phyloP scores from a whole-genome alignment of 2,113 vertebrate genomes.

The Aphyosemion australe region DNA sequence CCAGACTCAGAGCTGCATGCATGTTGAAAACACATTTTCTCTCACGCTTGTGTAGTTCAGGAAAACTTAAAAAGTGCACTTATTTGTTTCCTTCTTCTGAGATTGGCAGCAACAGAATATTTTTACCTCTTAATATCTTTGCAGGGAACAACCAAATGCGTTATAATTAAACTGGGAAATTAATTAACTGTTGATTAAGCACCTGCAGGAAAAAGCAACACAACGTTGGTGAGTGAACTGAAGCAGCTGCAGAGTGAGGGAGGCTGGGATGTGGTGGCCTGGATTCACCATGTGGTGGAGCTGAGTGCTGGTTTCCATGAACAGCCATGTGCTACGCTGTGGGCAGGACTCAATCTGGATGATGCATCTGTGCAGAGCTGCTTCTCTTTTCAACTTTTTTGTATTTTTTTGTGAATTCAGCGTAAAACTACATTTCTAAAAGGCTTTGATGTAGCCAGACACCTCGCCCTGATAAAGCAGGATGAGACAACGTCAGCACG shows the following conservation, averaged over 20 bases:
- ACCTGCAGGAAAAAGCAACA: not conserved
- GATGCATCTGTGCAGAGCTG: conserved; percentile 19
- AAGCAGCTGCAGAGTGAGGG: conserved; percentile 3
- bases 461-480: not conserved
- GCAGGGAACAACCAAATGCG: not conserved
- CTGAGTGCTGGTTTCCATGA: conserved; percentile 56
- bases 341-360: not conserved
- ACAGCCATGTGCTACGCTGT: conserved; percentile 39
- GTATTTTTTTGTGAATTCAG: not conserved
- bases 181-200: not conserved
- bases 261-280: conserved; percentile 46
- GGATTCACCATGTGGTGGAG: conserved; percentile 65
- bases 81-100: too few species aligned
- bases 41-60: not conserved
- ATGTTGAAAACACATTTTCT: conserved; percentile 41
- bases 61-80: too few species aligned
- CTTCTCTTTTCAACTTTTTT: conserved; percentile 40
- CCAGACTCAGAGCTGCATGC: conserved; percentile 15
- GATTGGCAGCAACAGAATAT: not conserved
- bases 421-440: not conserved
- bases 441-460: not conserved
- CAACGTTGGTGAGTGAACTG: not conserved
- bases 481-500: too few species aligned
- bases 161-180: too few species aligned
- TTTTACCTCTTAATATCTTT: not conserved